These are phyloP conservation scores for Latheticus oryzae DNA, from an alignment of 2,888 invertebrate genomes.

Conservation along the genomic window DNA sequence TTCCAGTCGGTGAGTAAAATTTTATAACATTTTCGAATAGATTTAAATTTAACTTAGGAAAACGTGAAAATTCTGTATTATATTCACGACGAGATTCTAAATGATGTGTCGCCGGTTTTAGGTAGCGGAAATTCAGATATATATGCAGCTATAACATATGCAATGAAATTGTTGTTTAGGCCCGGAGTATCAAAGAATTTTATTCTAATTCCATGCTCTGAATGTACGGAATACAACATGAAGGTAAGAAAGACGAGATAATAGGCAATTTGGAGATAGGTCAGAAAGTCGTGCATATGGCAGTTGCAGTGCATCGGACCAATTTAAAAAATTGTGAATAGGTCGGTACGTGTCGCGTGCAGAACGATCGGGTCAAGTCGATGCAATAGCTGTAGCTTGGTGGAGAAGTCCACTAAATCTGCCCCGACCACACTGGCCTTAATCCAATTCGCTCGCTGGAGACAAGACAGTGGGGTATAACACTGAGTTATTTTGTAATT, in stretches of 20 bases:
- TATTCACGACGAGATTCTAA: too few relatives aligned
- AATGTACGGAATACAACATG: slow-evolving; percentile 77
- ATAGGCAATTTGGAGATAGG: slow-evolving; percentile 29
- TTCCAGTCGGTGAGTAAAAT: slow-evolving; percentile 71
- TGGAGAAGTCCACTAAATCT: slow-evolving; percentile 40
- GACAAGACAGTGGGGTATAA: slow-evolving; percentile 38
- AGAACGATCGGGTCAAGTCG: slow-evolving; percentile 33
- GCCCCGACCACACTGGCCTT: slow-evolving; percentile 48
- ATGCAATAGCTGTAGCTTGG: slow-evolving; percentile 23
- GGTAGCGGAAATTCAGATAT: slow-evolving; percentile 75
- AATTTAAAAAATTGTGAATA: slow-evolving; percentile 50
- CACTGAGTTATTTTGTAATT: slow-evolving; percentile 48
- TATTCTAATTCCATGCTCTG: slow-evolving; percentile 82
- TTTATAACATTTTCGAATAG: slow-evolving; percentile 29
- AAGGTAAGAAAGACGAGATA: slow-evolving; percentile 67
- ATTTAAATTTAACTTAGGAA: slow-evolving; percentile 27
- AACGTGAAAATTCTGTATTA: too few relatives aligned
- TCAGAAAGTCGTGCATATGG: slow-evolving; percentile 17
- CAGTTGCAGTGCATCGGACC: slow-evolving; percentile 28
- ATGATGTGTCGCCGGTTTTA: slow-evolving; percentile 45
- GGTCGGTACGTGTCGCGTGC: slow-evolving; percentile 49
- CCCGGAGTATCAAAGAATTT: slow-evolving; percentile 87
- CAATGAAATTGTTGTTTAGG: slow-evolving; percentile 80
- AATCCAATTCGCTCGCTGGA: slow-evolving; percentile 43
- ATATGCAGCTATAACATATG: slow-evolving; percentile 80